These are phyloP conservation scores for Scomber japonicus DNA, from an alignment of 2,113 vertebrate species.

Conservation along the genomic window DNA sequence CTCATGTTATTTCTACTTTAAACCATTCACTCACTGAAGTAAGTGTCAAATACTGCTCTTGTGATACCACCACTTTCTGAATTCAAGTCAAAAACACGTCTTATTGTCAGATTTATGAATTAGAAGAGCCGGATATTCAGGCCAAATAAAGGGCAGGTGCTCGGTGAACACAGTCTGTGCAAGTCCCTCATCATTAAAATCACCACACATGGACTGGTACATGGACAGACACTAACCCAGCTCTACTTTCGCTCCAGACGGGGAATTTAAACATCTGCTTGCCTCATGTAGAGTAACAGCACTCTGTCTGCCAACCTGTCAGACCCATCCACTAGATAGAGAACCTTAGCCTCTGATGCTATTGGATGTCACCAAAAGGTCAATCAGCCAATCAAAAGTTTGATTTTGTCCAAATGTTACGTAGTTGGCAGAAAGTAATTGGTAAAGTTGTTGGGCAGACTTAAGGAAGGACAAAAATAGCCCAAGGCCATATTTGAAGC, in stretches of 20 bases:
- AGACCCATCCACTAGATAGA: constrained; percentile 44
- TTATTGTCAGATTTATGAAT: constrained; percentile 47
- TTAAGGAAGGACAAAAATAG: constrained; percentile 54
- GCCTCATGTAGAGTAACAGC: constrained; percentile 50
- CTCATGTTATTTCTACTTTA: background rate
- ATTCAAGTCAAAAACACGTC: constrained; percentile 32
- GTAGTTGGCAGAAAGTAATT: constrained; percentile 56
- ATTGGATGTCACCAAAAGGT: constrained; percentile 67
- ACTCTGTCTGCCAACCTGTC: constrained; percentile 55
- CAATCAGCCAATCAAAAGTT: constrained; percentile 65
- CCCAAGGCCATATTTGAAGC: constrained; percentile 21
- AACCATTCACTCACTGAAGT: background rate
- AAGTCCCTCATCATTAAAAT: constrained; percentile 57
- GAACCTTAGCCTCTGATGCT: constrained; percentile 49
- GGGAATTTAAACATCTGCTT: constrained; percentile 73
- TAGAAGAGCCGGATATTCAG: constrained; percentile 23
- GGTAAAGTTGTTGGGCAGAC: constrained; percentile 63
- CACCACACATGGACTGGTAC: constrained; percentile 61
- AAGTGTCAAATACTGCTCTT: background rate
- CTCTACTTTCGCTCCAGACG: constrained; percentile 38
- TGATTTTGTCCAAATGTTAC: constrained; percentile 28
- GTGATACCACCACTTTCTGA: background rate
- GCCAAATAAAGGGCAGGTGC: constrained; percentile 38
- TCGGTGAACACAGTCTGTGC: constrained; percentile 46
- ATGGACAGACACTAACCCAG: constrained; percentile 34